Conservation (phyloP, 2,797 vertebrate species). For the Diplodus puntazzo region DNA sequence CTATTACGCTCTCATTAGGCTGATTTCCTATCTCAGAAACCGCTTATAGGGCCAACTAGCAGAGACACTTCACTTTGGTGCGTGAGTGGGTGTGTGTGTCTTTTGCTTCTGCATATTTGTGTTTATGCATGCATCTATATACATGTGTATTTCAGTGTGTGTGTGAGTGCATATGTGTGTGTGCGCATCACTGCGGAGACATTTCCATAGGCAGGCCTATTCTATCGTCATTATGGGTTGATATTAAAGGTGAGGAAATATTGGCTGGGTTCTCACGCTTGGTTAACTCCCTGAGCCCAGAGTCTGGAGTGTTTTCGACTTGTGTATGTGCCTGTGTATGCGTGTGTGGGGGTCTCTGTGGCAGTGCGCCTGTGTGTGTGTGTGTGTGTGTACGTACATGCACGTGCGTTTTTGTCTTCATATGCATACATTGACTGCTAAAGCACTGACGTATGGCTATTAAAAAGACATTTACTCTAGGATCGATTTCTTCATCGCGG, state of each 20-base stretch:
- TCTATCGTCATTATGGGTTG: constrained; percentile 83
- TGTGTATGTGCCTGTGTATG: constrained; percentile 41
- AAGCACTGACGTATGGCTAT: constrained; percentile 69
- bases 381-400: constrained; percentile 5
- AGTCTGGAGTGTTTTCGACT: constrained; percentile 80
- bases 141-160: constrained; percentile 45
- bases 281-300: constrained; percentile 82
- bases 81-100: constrained; percentile 49
- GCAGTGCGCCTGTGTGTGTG: constrained; percentile 35
- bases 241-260: constrained; percentile 86
- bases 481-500: constrained; percentile 45
- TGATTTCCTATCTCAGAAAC: constrained; percentile 84
- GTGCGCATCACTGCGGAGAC: constrained; percentile 71
- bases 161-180: constrained; percentile 46
- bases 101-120: constrained; percentile 65
- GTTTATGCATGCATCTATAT: constrained; percentile 64
- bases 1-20: constrained; percentile 85
- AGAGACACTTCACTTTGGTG: constrained; percentile 72
- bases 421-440: constrained; percentile 67
- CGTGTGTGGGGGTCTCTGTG: constrained; percentile 24
- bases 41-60: constrained; percentile 77
- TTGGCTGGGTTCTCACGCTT: constrained; percentile 83
- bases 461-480: constrained; percentile 66
- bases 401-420: constrained; percentile 54
- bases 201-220: constrained; percentile 85